phyloP scores from a whole-genome alignment of 2,888 invertebrate species.

The Sericinus montela region DNA sequence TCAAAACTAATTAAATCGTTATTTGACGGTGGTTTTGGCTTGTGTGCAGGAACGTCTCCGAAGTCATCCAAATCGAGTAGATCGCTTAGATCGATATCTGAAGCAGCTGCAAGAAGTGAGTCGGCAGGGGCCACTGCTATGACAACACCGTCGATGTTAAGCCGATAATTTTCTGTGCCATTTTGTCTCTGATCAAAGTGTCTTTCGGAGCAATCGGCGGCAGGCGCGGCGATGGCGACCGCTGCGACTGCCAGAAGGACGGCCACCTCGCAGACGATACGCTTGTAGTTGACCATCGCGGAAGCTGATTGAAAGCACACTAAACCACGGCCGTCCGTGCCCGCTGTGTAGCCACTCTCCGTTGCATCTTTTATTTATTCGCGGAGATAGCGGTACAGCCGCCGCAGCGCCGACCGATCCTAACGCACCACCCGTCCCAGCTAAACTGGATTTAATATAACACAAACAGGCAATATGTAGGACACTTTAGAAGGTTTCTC shows the following conservation, averaged over 20 bases:
- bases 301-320: conserved; percentile 48
- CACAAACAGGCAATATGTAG: conserved; percentile 48
- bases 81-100: conserved; percentile 61
- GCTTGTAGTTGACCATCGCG: conserved; percentile 75
- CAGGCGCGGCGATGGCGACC: conserved; percentile 39
- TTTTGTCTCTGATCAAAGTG: conserved; percentile 86
- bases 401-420: conserved; percentile 36
- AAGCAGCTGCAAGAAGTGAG: conserved; percentile 76
- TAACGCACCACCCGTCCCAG: conserved; percentile 50
- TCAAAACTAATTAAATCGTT: conserved; percentile 28
- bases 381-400: conserved; percentile 73
- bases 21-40: conserved; percentile 31
- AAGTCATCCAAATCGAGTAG: conserved; percentile 52
- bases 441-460: conserved; percentile 65
- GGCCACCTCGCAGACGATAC: conserved; percentile 59
- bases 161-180: conserved; percentile 85
- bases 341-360: conserved; percentile 66
- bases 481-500: conserved; percentile 23
- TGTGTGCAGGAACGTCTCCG: conserved; percentile 32
- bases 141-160: conserved; percentile 84
- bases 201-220: conserved; percentile 38
- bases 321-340: conserved; percentile 48
- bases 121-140: conserved; percentile 83
- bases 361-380: conserved; percentile 77
- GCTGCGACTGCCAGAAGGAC: conserved; percentile 36